Percentiles rank a stretch among this genome's conserved stretches.
Conservation (phyloP, 2,797 vertebrate species). For the Amblyraja radiata region DNA sequence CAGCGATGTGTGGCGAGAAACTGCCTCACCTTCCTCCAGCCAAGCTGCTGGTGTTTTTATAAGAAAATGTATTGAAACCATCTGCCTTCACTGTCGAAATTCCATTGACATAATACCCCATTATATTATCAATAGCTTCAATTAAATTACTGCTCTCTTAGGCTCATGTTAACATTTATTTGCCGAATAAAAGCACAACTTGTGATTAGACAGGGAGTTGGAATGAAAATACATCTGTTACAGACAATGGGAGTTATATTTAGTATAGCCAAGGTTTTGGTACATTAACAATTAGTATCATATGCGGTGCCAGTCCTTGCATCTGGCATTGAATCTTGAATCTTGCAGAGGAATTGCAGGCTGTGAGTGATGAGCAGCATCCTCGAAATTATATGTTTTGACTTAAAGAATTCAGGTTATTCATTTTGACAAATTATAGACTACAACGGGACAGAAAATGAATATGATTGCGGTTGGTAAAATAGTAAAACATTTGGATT, state of each 20-base stretch:
- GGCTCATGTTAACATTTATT: not conserved
- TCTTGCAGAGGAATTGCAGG: not conserved
- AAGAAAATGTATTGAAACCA: not conserved
- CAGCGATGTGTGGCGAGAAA: not conserved
- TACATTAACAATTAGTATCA: not conserved
- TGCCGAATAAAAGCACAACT: constrained; percentile 1
- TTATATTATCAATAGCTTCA: not conserved
- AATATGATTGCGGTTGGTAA: not conserved
- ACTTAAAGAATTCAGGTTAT: not conserved
- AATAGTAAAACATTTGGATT: not conserved
- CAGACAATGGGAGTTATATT: not conserved
- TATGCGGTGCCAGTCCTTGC: too few relatives aligned
- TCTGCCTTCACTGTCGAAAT: not conserved
- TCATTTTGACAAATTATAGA: constrained; percentile 1
- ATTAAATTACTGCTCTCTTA: constrained; percentile 17
- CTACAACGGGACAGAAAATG: not conserved
- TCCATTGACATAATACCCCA: not conserved
- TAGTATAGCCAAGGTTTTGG: constrained; percentile 11
- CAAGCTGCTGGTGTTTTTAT: not conserved
- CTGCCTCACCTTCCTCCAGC: not conserved
- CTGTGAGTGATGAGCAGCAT: not conserved
- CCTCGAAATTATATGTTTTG: not conserved
- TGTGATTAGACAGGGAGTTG: not conserved
- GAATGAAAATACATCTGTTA: not conserved
- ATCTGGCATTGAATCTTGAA: not conserved